Evolutionary conservation across 1,140 invertebrate genomes (phyloP), one percentile per base, ranked within the genome.

Genomic region (Drosophila miranda): DNA sequence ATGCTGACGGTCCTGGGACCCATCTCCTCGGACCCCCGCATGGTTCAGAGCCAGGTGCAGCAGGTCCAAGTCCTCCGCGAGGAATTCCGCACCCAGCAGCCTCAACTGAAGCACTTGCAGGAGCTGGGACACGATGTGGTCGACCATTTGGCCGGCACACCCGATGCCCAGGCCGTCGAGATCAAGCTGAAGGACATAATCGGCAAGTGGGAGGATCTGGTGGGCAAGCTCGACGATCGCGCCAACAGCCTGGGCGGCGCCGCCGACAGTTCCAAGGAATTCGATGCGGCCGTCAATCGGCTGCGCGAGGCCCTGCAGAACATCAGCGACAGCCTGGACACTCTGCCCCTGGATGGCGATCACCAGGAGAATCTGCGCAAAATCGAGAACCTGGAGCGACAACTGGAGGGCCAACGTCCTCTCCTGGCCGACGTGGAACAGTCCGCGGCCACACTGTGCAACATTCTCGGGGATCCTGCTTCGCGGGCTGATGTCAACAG

Each of bases 1-100:
- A 99, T 99, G 97, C 93, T 99, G 89, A 95, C 95, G 2, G 98
- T 98, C 0, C 92, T 99, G 0, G 98, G 98, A 23, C 98, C 98
- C 1, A 98, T 99, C 75, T 98, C 97, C 0, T 96, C 97, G 0
- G 98, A 99, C 90, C 97, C 97, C 0, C 93, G 97, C 48, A 97
- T 99, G 94, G 97, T 99, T 0, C 96, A 97, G 74, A 97, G 96
- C 64, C 98, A 99, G 93, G 95, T 98, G 26, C 97, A 99, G 90
- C 97, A 98, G 93, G 95, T 97, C 9, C 95, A 98, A 93, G 97
- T 99, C 1, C 92, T 99, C 16, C 94, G 97, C 66, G 98, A 99
- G 92, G 98, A 99, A 91, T 96, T 99, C 92, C 93, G 95, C 56
- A 95, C 95, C 2, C 97, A 98, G 89, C 96, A 98, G 89, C 96